These are phyloP conservation scores for Salmo trutta DNA, from an alignment of 2,797 vertebrate genomes.

Conservation along the genomic window DNA sequence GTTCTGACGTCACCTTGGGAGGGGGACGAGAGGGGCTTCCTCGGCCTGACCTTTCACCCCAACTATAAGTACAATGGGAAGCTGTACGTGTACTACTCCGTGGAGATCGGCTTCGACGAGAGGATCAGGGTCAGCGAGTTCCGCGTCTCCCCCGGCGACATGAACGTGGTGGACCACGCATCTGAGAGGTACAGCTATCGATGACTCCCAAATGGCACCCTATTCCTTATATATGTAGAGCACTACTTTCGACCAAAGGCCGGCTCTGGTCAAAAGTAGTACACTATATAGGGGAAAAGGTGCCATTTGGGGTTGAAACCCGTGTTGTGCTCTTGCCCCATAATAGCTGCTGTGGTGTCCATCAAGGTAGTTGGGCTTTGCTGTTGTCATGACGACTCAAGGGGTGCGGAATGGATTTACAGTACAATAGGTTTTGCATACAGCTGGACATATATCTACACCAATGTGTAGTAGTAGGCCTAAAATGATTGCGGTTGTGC, in stretches of 20 bases:
- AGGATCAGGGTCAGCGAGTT: slow-evolving; percentile 96
- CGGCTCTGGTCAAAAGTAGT: not conserved
- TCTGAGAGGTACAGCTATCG: slow-evolving; percentile 86
- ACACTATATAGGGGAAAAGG: not conserved
- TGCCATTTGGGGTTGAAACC: not conserved
- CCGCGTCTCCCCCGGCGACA: slow-evolving; percentile 82
- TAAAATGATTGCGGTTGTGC: no score
- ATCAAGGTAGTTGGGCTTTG: not conserved
- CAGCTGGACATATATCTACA: not conserved
- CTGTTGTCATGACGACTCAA: not conserved
- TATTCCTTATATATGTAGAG: not conserved
- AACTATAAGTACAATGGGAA: slow-evolving; percentile 85
- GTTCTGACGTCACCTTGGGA: slow-evolving; percentile 96
- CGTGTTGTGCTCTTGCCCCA: not conserved
- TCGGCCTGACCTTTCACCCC: slow-evolving; percentile 90
- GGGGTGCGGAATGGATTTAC: not conserved
- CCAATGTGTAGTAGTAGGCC: no score
- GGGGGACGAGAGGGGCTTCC: slow-evolving; percentile 94
- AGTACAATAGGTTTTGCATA: not conserved
- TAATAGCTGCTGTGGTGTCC: not conserved
- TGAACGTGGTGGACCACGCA: slow-evolving; percentile 87
- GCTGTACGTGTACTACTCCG: slow-evolving; percentile 93
- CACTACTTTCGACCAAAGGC: not conserved
- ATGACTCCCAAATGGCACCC: not conserved
- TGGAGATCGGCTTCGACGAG: slow-evolving; percentile 85